Conservation (phyloP, 2,797 vertebrate species). For the Tragopan temminckii region DNA sequence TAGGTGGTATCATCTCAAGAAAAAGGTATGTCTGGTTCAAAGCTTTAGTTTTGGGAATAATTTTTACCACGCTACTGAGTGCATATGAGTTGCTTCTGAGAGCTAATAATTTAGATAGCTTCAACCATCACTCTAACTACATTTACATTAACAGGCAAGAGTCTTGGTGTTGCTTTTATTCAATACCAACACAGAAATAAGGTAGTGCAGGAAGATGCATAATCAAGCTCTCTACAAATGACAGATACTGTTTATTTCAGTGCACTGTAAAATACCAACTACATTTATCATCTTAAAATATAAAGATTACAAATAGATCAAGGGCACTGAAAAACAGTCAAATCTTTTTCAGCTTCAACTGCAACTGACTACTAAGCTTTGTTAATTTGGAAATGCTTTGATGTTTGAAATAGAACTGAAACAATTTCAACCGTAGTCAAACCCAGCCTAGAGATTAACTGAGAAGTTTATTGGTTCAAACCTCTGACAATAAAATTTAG, state of each 20-base stretch:
- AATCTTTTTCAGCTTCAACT: not conserved
- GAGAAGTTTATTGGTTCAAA: not conserved
- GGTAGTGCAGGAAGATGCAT: not conserved
- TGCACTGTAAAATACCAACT: not conserved
- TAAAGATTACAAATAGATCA: not conserved
- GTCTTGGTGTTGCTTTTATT: not conserved
- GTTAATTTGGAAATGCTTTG: not conserved
- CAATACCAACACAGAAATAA: not conserved
- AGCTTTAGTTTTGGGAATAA: not conserved
- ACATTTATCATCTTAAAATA: not conserved
- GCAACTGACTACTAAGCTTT: not conserved
- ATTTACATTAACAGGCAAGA: not conserved
- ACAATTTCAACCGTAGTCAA: not conserved
- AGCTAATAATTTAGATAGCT: not conserved
- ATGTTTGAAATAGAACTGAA: not conserved
- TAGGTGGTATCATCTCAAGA: not conserved
- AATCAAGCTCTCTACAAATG: not conserved
- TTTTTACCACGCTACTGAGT: not conserved
- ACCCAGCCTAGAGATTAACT: not conserved
- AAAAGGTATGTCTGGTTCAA: not conserved
- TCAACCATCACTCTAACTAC: not conserved
- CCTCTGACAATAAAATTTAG: not conserved
- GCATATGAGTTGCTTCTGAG: not conserved
- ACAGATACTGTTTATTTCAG: not conserved
- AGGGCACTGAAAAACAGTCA: not conserved